Evolutionary conservation across 2,113 vertebrate genomes (phyloP).

Genomic region (Mirza zaza): DNA sequence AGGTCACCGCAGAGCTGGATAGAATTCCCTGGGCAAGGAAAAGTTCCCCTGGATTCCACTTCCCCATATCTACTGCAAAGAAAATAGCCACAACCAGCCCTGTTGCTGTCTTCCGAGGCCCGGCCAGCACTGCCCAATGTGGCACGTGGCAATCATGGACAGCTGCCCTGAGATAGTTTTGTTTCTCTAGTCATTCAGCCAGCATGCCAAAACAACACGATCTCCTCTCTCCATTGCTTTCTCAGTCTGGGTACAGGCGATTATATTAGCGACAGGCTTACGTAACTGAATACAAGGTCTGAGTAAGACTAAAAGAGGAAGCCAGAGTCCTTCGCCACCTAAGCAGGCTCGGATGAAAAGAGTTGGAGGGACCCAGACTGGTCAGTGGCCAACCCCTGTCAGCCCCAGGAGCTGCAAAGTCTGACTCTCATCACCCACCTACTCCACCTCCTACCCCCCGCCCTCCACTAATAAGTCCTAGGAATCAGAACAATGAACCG

Average conservation of each 20-base stretch:
- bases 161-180: background rate
- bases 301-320: background rate
- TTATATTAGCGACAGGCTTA: conserved; percentile 46
- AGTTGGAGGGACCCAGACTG: background rate
- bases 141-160: background rate
- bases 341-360: background rate
- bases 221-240: background rate
- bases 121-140: background rate
- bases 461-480: background rate
- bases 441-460: background rate
- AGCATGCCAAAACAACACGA: background rate
- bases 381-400: background rate
- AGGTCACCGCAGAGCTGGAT: background rate
- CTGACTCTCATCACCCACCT: background rate
- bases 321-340: background rate
- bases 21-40: background rate
- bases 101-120: background rate
- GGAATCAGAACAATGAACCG: background rate
- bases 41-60: background rate
- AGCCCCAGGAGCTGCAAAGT: background rate
- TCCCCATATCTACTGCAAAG: conserved; percentile 3
- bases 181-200: conserved; percentile 5
- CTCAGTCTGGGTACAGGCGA: conserved; percentile 54
- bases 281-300: background rate
- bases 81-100: background rate